Evolutionary conservation across 2,888 invertebrate species (phyloP).

Genomic region (Leptogaster cylindrica): DNA sequence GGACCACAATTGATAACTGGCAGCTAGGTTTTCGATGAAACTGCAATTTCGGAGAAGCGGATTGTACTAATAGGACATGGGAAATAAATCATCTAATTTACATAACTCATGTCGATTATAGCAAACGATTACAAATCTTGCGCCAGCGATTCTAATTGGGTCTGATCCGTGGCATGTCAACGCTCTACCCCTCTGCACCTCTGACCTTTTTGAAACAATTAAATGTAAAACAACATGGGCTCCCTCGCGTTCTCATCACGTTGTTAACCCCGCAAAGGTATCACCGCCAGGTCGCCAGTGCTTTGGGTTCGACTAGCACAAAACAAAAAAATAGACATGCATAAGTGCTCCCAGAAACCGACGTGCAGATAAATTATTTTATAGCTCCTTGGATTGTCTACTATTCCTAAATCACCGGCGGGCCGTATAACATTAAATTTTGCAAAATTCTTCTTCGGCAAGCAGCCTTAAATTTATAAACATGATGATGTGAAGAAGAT

Average conservation of each 20-base stretch:
- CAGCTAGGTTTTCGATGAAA: background rate
- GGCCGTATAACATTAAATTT: background rate
- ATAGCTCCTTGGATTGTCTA: conserved; percentile 31
- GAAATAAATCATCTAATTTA: conserved; percentile 40
- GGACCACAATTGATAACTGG: background rate
- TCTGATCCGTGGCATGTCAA: background rate
- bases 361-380: conserved; percentile 43
- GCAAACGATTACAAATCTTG: conserved; percentile 41
- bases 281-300: background rate
- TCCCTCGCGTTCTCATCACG: conserved; percentile 32
- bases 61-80: background rate
- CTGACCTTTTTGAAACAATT: conserved; percentile 44
- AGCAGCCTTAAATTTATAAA: conserved; percentile 33
- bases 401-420: conserved; percentile 12
- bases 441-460: conserved; percentile 15
- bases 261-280: conserved; percentile 27
- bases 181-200: conserved; percentile 10
- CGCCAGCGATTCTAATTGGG: conserved; percentile 17
- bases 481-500: conserved; percentile 41
- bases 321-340: conserved; percentile 1
- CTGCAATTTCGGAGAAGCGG: conserved; percentile 1
- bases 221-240: conserved; percentile 43
- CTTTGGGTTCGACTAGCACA: background rate
- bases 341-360: conserved; percentile 10
- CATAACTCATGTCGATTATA: conserved; percentile 33